Evolutionary conservation across 23 tunicate genomes (phyloP).

Genomic region (Ascidia mentula): DNA sequence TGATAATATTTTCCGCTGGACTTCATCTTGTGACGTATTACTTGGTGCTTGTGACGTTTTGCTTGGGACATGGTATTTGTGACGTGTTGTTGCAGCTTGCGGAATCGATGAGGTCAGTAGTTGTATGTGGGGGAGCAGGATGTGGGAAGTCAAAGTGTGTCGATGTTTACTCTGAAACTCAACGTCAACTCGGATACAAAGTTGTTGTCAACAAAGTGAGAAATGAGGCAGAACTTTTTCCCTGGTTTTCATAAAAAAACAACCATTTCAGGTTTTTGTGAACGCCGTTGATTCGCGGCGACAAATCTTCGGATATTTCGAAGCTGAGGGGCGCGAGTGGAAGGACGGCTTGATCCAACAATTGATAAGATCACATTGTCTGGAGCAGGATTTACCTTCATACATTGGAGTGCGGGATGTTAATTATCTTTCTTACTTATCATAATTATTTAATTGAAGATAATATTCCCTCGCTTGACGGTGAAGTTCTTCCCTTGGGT

Average conservation of each 20-base stretch:
- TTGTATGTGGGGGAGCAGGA: conserved; percentile 59
- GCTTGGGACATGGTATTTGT: too few species aligned
- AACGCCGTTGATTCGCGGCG: conserved; percentile 76
- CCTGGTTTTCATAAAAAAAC: too few species aligned
- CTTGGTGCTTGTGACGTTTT: too few species aligned
- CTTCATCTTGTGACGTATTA: too few species aligned
- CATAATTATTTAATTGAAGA: too few species aligned
- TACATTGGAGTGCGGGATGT: conserved; percentile 50
- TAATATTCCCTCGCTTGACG: too few species aligned
- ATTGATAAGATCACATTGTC: conserved; percentile 69
- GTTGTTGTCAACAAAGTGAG: conserved; percentile 47
- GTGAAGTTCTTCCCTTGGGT: too few species aligned
- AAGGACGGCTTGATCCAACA: conserved; percentile 76
- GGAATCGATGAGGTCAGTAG: conserved; percentile 56
- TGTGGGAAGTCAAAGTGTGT: conserved; percentile 77
- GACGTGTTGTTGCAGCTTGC: conserved; percentile 34
- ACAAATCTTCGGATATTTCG: conserved; percentile 79
- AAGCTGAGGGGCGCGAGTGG: conserved; percentile 74
- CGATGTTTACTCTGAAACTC: conserved; percentile 63
- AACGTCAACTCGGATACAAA: conserved; percentile 46
- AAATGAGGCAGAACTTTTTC: neutral
- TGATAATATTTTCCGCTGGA: too few species aligned
- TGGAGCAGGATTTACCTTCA: conserved; percentile 38
- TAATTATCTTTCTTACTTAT: too few species aligned
- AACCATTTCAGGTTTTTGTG: conserved; percentile 56